These are phyloP conservation scores for Hydrolagus colliei DNA, from an alignment of 2,797 vertebrate species.

Conservation along the genomic window DNA sequence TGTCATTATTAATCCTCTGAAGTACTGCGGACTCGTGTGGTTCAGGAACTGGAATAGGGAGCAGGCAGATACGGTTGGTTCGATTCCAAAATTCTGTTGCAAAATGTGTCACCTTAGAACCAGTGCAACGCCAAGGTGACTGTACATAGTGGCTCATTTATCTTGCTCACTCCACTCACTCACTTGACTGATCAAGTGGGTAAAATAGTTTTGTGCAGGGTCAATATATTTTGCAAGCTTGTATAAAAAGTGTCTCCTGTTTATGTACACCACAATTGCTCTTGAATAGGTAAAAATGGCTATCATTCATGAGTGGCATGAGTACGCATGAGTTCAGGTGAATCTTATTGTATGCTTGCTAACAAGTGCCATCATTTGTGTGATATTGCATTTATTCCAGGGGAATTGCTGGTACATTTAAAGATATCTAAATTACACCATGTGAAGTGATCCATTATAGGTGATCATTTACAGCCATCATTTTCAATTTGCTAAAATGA, in stretches of 20 bases:
- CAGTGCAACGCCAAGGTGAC: too few species aligned
- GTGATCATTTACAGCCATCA: background rate
- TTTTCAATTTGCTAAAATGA: slow-evolving; percentile 7
- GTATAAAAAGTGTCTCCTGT: background rate
- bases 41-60: too few species aligned
- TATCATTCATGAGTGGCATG: background rate
- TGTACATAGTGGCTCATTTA: too few species aligned
- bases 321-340: background rate
- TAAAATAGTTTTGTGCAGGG: too few species aligned
- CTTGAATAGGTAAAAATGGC: background rate
- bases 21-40: too few species aligned
- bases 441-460: slow-evolving; percentile 8
- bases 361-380: background rate
- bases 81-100: too few species aligned
- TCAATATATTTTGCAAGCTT: background rate
- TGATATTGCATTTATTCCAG: background rate
- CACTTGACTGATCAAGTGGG: too few species aligned
- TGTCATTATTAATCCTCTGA: too few species aligned
- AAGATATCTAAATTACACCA: background rate
- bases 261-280: background rate
- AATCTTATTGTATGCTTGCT: background rate
- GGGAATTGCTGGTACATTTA: background rate
- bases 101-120: too few species aligned
- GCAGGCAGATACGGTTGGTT: too few species aligned
- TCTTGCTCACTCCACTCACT: too few species aligned